Evolutionary conservation across 23 tunicate species (phyloP), one percentile per base, ranked within the genome.

Genomic region (Trididemnum clinides): DNA sequence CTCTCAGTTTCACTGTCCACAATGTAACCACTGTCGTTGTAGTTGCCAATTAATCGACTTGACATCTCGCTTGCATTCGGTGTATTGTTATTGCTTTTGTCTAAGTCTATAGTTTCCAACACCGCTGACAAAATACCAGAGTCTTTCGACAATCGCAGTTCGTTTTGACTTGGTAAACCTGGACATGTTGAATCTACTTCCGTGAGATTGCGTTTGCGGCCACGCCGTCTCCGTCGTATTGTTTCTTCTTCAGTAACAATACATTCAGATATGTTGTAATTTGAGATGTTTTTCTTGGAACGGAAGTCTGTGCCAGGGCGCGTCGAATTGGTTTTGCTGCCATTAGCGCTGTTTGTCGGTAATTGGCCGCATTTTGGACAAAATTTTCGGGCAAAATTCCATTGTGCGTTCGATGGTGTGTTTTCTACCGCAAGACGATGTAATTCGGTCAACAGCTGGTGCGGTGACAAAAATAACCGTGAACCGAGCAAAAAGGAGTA

Each of bases 401-500:
- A 36, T 4, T 54, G 66, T 2, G 15, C 2, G 5, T 50, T 32
- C 71, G 71, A 27, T 18, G 28, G 21, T 23, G 33, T 65, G 4
- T 81, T 76, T 76, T 86, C 80, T 62, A 27, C 35, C 3, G 82
- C 51, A 5, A 86, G 35, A 34, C 96, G 65, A 39, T 64, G 85
- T 19, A 94, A 69, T 57, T 94, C 90, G 27, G 82, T 85, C 28
- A 94, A 82, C 19, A 94, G 83, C 33, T 94, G 89, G 33, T 94
- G 84, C 1, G 94, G 88, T 2, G 90, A 81, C 7, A 84, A 73
- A 58, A 89, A 94, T 0, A 94, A 90, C 32, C 98, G 87, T 38
- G 89, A 89, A 27, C 98, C 98, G 72, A 94, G 89, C 3, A 94
- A 71, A 80, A 90, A 94, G 44, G 94, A 62, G 80, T 94, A 94